Evolutionary conservation across 2,113 vertebrate species (phyloP).

Genomic region (Greenwoodochromis staneri): DNA sequence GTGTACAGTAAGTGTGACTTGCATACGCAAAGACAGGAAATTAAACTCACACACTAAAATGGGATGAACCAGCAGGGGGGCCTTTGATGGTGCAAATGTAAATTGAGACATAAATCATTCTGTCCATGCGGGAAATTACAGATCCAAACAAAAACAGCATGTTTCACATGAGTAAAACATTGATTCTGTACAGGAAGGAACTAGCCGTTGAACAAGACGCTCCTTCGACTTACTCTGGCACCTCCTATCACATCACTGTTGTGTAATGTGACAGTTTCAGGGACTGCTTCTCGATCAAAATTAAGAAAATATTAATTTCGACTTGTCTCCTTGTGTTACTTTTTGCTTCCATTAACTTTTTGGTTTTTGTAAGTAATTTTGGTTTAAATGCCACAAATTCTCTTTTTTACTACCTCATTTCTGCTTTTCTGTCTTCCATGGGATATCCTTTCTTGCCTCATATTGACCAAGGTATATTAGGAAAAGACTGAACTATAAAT

Average conservation of each 20-base stretch:
- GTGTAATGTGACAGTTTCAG: neutral
- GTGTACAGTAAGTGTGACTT: neutral
- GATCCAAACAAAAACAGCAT: neutral
- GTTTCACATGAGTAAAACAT: neutral
- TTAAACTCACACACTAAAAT: neutral
- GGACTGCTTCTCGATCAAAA: neutral
- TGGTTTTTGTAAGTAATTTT: neutral
- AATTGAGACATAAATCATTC: slow-evolving; percentile 27
- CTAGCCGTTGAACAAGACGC: neutral
- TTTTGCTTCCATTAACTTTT: neutral
- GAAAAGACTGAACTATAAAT: neutral
- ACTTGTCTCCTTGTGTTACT: neutral
- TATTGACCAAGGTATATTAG: neutral
- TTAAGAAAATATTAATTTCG: neutral
- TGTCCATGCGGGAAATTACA: neutral
- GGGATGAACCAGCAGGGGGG: neutral
- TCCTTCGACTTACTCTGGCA: neutral
- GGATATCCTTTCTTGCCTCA: neutral
- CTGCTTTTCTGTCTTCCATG: neutral
- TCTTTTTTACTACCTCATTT: neutral
- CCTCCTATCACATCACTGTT: neutral
- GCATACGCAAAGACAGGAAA: neutral
- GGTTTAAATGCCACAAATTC: neutral
- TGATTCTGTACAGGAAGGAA: neutral
- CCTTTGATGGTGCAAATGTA: neutral